Evolutionary conservation across 2,113 vertebrate species (phyloP), one percentile per base, ranked within the genome.

Genomic region (Istiophorus platypterus): DNA sequence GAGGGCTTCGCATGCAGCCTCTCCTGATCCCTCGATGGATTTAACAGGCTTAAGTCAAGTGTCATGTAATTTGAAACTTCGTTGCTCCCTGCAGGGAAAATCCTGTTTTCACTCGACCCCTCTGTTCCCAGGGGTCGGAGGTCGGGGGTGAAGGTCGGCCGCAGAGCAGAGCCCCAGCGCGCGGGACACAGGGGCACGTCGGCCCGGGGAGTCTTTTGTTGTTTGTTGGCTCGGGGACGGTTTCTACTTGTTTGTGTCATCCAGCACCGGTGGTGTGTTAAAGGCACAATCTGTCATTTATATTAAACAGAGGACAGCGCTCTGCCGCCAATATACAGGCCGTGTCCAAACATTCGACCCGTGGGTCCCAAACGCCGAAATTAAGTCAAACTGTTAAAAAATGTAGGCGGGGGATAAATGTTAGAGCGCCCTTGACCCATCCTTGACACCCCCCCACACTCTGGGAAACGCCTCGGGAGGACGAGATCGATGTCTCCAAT

Each of bases 31-130:
- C 76, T 66, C 76, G 83, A 72, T 81, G 76, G 76, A 83, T 81
- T 90, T 90, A 52, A 91, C 83, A 74, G 77, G 81, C 87, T 88
- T 86, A 79, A 76, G 85, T 69, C 76, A 81, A 54, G 20, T 85
- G 85, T 84, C 73, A 58, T 72, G 82, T 81, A 37, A 73, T 81
- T 18, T 76, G 70, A 85, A 86, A 89, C 88, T 47, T 85, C 39
- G 37, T 76, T 72, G 78, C 81, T 76, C 45, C 82, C 77, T 72
- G 73, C 37, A 29, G 81, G 15, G 7, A 85, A 85, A 90, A 3
- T 67, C 84, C 57, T 77, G 81, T 61, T 76, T 54, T 18, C 82
- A 64, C 72, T 2, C 27, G 73, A 78, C 58, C 71, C 71, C 9
- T 41, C 2, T 13, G 1, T 65, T 5, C 41, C 65, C 63, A 34